Percentiles rank a stretch among this genome's conserved stretches.
phyloP scores from a whole-genome alignment of 1,140 invertebrate genomes.

The Lethrus apterus region DNA sequence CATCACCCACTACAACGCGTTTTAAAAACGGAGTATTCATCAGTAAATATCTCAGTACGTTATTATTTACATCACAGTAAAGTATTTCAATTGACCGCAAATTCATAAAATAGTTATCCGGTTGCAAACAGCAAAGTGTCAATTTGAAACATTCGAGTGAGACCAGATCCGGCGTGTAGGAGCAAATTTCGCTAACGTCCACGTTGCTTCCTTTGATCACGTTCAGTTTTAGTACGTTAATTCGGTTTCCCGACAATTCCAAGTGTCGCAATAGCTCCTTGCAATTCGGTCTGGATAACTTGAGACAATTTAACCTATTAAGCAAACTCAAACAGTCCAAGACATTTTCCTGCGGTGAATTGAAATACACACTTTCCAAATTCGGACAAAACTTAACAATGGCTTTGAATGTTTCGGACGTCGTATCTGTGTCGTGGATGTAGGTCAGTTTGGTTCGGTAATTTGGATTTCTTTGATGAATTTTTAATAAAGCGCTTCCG shows the following conservation, averaged over 20 bases:
- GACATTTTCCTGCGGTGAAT: conserved; percentile 49
- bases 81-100: conserved; percentile 56
- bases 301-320: conserved; percentile 47
- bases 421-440: conserved; percentile 53
- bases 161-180: conserved; percentile 40
- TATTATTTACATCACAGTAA: conserved; percentile 49
- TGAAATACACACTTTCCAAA: conserved; percentile 54
- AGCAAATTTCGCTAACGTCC: conserved; percentile 49
- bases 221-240: conserved; percentile 52
- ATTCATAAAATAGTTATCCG: conserved; percentile 50
- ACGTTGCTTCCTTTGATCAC: conserved; percentile 48
- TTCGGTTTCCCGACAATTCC: conserved; percentile 47
- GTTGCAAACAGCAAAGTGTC: conserved; percentile 49
- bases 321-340: conserved; percentile 46
- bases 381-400: conserved; percentile 51
- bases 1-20: conserved; percentile 53
- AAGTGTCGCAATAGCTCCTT: conserved; percentile 51
- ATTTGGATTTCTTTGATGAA: conserved; percentile 45
- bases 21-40: conserved; percentile 50
- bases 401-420: conserved; percentile 46
- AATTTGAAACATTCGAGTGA: conserved; percentile 56
- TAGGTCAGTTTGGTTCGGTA: conserved; percentile 54
- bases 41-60: conserved; percentile 51
- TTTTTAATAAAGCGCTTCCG: conserved; percentile 48
- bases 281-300: conserved; percentile 53